These are phyloP conservation scores for Meleagris gallopavo DNA, from an alignment of 2,113 vertebrate species.

Conservation along the genomic window DNA sequence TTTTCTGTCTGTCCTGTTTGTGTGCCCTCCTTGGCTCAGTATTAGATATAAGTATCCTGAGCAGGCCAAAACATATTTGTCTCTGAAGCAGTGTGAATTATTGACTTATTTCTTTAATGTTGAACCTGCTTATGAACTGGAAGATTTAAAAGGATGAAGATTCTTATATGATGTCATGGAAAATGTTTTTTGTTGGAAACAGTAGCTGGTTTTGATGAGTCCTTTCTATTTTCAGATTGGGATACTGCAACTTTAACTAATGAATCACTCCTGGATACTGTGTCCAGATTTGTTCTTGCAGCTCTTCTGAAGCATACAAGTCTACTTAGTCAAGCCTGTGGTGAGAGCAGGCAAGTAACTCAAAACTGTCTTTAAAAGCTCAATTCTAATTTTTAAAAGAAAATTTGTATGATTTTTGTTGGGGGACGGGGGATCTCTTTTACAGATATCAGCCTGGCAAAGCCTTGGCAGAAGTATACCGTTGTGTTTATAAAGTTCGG, in stretches of 20 bases:
- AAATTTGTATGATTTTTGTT: background rate
- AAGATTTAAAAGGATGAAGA: background rate
- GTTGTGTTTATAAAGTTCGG: slow-evolving; percentile 94
- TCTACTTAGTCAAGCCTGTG: slow-evolving; percentile 89
- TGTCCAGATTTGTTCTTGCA: slow-evolving; percentile 94
- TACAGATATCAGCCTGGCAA: slow-evolving; percentile 95
- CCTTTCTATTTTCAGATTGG: slow-evolving; percentile 88
- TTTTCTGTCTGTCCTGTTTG: background rate
- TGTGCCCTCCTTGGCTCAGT: background rate
- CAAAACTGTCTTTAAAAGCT: slow-evolving; percentile 22
- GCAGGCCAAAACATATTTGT: background rate
- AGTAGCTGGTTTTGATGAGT: background rate
- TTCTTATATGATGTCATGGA: background rate
- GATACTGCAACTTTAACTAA: slow-evolving; percentile 93
- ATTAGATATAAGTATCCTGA: background rate
- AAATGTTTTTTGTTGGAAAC: background rate
- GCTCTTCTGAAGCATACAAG: slow-evolving; percentile 95
- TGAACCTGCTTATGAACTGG: background rate
- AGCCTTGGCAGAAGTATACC: slow-evolving; percentile 91
- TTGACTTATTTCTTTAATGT: background rate
- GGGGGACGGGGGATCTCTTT: background rate
- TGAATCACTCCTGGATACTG: slow-evolving; percentile 92
- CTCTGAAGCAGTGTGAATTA: background rate
- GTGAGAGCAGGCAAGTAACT: slow-evolving; percentile 89
- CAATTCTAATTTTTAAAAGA: background rate